A percentile compares a stretch with the other conserved stretches of the same genome.
Conservation (phyloP, 2,797 vertebrate species). For the Garrulus glandarius region DNA sequence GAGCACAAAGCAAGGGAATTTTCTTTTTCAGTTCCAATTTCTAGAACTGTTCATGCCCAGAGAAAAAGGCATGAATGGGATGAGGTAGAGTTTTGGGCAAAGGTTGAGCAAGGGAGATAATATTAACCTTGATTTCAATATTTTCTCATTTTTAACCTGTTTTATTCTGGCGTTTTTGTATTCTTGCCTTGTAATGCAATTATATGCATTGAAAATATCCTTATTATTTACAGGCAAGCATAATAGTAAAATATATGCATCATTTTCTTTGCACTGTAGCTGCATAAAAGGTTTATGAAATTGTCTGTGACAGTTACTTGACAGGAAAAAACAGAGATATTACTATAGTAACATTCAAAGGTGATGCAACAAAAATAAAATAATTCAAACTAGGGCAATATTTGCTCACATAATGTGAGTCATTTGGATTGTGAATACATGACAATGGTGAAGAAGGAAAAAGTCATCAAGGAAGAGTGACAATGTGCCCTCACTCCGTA, state of each 20-base stretch:
- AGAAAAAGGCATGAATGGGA: background rate
- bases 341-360: constrained; percentile 52
- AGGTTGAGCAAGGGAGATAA: background rate
- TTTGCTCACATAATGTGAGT: constrained; percentile 22
- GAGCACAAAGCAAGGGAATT: background rate
- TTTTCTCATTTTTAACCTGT: background rate
- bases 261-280: background rate
- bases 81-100: background rate
- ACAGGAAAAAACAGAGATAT: constrained; percentile 11
- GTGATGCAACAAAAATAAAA: constrained; percentile 14
- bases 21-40: background rate
- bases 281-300: constrained; percentile 1
- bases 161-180: background rate
- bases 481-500: background rate
- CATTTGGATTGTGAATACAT: background rate
- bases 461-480: background rate
- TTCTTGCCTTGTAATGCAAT: background rate
- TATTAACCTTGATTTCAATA: background rate
- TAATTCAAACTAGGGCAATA: constrained; percentile 25
- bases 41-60: background rate
- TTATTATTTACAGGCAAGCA: background rate
- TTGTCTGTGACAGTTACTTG: background rate
- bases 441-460: background rate
- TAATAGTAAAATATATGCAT: background rate
- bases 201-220: background rate